Conservation (phyloP, 2,797 vertebrate genomes). For the Morelia viridis region DNA sequence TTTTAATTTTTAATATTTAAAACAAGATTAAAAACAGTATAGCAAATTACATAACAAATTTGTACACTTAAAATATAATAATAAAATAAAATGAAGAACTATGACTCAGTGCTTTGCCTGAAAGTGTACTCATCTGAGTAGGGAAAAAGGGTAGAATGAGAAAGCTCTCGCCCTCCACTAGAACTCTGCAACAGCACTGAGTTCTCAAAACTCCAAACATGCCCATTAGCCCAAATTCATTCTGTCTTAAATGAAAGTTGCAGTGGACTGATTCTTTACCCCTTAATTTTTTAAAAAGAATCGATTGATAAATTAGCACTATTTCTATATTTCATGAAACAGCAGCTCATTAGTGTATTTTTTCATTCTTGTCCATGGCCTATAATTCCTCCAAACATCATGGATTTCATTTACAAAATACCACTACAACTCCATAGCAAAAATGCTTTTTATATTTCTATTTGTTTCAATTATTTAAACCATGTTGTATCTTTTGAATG, state of each 20-base stretch:
- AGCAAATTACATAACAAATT: not conserved
- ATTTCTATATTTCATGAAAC: not conserved
- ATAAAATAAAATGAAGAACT: not conserved
- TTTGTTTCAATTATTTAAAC: accelerated
- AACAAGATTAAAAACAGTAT: not conserved
- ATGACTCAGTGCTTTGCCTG: not conserved
- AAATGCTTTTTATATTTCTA: not conserved
- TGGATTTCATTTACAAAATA: not conserved
- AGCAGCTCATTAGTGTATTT: not conserved
- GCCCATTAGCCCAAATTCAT: not conserved
- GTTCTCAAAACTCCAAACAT: not conserved
- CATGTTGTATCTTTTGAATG: not conserved
- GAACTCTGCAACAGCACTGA: not conserved
- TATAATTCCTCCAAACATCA: not conserved
- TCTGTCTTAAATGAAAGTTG: not conserved
- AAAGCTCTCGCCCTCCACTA: not conserved
- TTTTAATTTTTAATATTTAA: not conserved
- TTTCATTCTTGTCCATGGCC: not conserved
- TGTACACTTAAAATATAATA: not conserved
- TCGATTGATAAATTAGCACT: not conserved
- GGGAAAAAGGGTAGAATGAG: not conserved
- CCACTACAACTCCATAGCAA: not conserved
- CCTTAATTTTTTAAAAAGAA: not conserved
- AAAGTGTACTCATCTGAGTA: not conserved
- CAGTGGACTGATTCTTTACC: not conserved